Evolutionary conservation across 2,888 invertebrate genomes (phyloP).

Genomic region (Teleiodes luculella): DNA sequence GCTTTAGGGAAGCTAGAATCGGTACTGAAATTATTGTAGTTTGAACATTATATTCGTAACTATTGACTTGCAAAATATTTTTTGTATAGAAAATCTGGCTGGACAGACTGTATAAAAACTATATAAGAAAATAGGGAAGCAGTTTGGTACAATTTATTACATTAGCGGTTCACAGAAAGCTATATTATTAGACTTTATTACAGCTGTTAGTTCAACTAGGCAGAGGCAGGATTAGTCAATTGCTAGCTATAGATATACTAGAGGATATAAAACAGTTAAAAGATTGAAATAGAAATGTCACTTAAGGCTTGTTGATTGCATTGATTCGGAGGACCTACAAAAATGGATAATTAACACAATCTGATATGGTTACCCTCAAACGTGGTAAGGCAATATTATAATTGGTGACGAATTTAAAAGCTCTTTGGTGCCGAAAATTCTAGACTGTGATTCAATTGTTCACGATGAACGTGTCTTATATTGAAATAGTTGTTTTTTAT

Average conservation of each 20-base stretch:
- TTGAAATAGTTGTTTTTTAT: slow-evolving; percentile 77
- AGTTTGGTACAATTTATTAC: slow-evolving; percentile 62
- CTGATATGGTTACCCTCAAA: slow-evolving; percentile 47
- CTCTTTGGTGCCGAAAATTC: slow-evolving; percentile 77
- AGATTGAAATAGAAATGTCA: slow-evolving; percentile 52
- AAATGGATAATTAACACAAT: slow-evolving; percentile 48
- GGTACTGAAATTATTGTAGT: slow-evolving; percentile 66
- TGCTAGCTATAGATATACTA: slow-evolving; percentile 74
- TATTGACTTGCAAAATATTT: slow-evolving; percentile 63
- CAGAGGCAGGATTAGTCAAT: slow-evolving; percentile 73
- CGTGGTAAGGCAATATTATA: slow-evolving; percentile 43
- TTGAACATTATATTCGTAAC: slow-evolving; percentile 55
- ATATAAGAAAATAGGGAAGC: slow-evolving; percentile 43
- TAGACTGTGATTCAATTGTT: slow-evolving; percentile 78
- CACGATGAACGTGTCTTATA: slow-evolving; percentile 78
- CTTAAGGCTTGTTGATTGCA: slow-evolving; percentile 61
- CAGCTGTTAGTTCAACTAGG: slow-evolving; percentile 71
- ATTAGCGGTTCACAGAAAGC: slow-evolving; percentile 59
- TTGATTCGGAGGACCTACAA: slow-evolving; percentile 43
- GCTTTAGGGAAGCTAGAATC: slow-evolving; percentile 75
- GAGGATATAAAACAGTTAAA: slow-evolving; percentile 54
- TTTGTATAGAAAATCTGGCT: slow-evolving; percentile 64
- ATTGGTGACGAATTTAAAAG: slow-evolving; percentile 73
- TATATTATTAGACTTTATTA: slow-evolving; percentile 55
- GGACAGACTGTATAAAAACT: slow-evolving; percentile 51